Evolutionary conservation across 2,797 vertebrate genomes (phyloP), one percentile per base, ranked within the genome.

Genomic region (Rhabdophis nuchalis): DNA sequence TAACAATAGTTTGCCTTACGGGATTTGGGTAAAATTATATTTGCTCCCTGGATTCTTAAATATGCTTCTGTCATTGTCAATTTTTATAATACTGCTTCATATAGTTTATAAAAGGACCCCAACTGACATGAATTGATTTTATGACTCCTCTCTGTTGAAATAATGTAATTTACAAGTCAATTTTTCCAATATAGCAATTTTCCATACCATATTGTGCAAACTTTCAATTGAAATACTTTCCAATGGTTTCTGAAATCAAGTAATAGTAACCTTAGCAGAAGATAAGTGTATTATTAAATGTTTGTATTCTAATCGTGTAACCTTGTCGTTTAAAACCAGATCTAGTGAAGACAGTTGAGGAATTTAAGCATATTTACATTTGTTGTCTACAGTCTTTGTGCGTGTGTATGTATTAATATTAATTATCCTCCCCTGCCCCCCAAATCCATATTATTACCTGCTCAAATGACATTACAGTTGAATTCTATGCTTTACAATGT

Each of bases 371-470:
- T 23, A 41, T 77, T 77, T 82, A 25, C 36, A 46, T 82, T 82
- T 82, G 18, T 82, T 82, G 20, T 46, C 10, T 82, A 82, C 46
- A 82, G 25, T 25, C 72, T 82, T 82, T 25, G 36, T 46, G 36
- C 77, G 46, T 82, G 23, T 82, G 10, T 82, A 36, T 82, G 10
- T 46, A 82, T 46, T 82, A 46, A 46, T 46, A 46, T 5, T 46
- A 36, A 46, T 57, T 57, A 1, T 0, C 0, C 5, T 4, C 16
- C 56, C 5, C 50, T 0, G 0, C 5, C 5, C 16, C 56, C 5
- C 50, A 13, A 14, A 82, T 82, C 1, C 20, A 12, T 82, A 46
- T 46, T 46, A 46, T 82, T 72, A 36, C 18, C 41, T 46, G 36
- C 20, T 82, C 77, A 82, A 46, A 82, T 82, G 41, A 12, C 36